Evolutionary conservation across 2,797 vertebrate species (phyloP).

Genomic region (Hapalemur alaotrensis): DNA sequence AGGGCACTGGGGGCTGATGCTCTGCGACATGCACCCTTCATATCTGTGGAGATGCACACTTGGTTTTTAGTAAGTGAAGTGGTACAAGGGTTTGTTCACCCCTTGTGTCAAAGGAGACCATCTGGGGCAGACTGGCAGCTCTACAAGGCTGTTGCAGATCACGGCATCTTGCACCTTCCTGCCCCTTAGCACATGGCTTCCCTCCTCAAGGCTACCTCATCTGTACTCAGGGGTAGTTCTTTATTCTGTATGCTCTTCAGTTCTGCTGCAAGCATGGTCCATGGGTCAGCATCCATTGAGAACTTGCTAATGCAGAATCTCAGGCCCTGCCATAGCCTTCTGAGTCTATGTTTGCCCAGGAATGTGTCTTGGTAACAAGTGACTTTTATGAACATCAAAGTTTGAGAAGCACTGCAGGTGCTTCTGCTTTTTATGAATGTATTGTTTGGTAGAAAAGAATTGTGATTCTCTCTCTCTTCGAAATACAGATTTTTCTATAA

Average conservation of each 20-base stretch:
- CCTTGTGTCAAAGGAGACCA: background rate
- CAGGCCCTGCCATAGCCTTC: background rate
- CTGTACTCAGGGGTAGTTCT: background rate
- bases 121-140: too few species aligned
- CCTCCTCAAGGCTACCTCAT: background rate
- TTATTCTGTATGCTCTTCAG: background rate
- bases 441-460: background rate
- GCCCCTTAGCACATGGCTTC: background rate
- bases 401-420: background rate
- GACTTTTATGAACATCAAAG: background rate
- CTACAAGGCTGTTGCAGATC: accelerated
- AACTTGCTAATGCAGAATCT: background rate
- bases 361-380: background rate
- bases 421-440: background rate
- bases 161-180: background rate
- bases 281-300: background rate
- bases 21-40: background rate
- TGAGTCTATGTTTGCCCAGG: background rate
- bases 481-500: background rate
- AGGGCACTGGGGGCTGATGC: background rate
- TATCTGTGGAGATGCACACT: background rate
- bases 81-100: background rate
- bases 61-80: background rate
- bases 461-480: background rate
- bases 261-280: background rate